Base-by-base conservation (phyloP, 2,888 invertebrate genomes). In the Oxytorus armatus region DNA sequence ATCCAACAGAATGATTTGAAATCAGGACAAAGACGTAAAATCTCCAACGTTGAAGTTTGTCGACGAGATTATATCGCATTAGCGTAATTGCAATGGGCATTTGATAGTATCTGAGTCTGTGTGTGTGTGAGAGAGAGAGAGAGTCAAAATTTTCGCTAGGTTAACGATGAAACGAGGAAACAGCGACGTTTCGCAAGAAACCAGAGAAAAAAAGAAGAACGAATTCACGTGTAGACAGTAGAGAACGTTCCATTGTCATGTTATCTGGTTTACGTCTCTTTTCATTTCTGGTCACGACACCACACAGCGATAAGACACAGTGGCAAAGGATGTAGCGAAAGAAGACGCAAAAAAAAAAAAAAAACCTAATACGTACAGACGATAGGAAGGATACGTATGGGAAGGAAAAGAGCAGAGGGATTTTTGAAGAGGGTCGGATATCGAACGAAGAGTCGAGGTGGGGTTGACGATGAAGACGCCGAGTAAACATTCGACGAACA, bases 401-500 rank as follows among this genome's bases (percentile, higher is more conserved):
- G n/a, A n/a, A 47, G 16, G 47, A 47, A 73, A 70, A 72, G 65
- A 74, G 53, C 44, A 14, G 72, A 74, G 65, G 55, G 49, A 66
- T 44, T 23, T 33, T n/a, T 72, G 74, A 80, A 69, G 80, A 82
- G 80, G 78, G 80, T 73, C 76, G 73, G 78, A 83, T 83, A 79
- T 82, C 73, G 73, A 53, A 77, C 47, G 68, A 55, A 68, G 49
- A 81, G n/a, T n/a, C n/a, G n/a, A 63, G 77, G 75, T 68, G 79
- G n/a, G n/a, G 66, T 78, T 47, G 78, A 65, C 74, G 75, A 82
- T 82, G 79, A 83, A 83, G 82, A 79, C 79, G 79, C 70, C 61
- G 77, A 82, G 82, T 83, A 82, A 84, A 85, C 82, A 83, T 83
- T 84, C 73, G 63, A 29, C 42, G 81, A 82, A 82, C 78, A 78